Base-by-base conservation (phyloP, 37 sponge, comb jelly and placozoan genomes). In the Halichondria panicea region DNA sequence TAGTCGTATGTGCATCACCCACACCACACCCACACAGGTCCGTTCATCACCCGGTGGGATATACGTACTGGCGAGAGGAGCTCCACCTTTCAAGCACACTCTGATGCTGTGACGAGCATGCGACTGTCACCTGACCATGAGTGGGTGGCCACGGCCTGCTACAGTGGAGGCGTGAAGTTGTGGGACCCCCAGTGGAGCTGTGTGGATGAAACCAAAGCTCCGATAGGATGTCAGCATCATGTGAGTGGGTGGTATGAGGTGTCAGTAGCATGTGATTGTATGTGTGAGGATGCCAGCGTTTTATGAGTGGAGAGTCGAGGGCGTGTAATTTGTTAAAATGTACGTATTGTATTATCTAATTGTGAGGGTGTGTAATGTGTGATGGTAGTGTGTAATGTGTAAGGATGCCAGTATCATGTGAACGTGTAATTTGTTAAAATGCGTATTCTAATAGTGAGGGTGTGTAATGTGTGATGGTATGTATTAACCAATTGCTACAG, bases 1-100 rank as follows among this genome's bases (percentile, higher is more conserved):
- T n/a, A n/a, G n/a, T n/a, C n/a, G n/a, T n/a, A n/a, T n/a, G n/a
- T n/a, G n/a, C n/a, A n/a, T n/a, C n/a, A n/a, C n/a, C n/a, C n/a
- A n/a, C n/a, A n/a, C n/a, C n/a, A n/a, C n/a, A n/a, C n/a, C n/a
- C n/a, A n/a, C n/a, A n/a, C n/a, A n/a, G 83, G 89, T 0, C 79
- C 80, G 1, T 71, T 52, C 1, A 22, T 89, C 1, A 64, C 73
- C 21, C 55, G 89, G 0, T 89, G 89, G 89, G 75, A 83, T 34
- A 6, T 83, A 6, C 8, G 2, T 5, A 62, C 43, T 3, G 33
- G 53, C 35, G 73, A 4, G n/a, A 45, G 74, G 1, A 19, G 52
- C 7, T 25, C 76, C 71, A 63, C 67, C 21, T 83, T 82, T 62
- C 88, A 89, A 57, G 74, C 84, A 27, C 89, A 89, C 60, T 45